phyloP scores from a whole-genome alignment of 1,140 invertebrate genomes.

The Microplitis mediator region DNA sequence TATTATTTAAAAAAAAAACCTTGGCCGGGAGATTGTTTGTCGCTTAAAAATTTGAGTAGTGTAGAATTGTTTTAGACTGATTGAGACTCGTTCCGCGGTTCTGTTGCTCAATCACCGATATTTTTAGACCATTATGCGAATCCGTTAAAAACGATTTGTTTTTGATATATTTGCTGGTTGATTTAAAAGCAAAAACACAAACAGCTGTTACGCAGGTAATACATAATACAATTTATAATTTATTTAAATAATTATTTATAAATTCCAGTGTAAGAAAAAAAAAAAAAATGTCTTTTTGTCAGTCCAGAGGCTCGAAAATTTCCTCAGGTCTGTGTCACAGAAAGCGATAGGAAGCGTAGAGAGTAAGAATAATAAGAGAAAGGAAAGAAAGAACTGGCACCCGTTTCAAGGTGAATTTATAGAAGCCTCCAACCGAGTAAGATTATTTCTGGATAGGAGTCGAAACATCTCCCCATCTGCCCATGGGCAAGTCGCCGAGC shows the following conservation, averaged over 20 bases:
- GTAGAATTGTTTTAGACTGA: background rate
- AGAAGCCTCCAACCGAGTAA: conserved; percentile 31
- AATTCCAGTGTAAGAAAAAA: too few relatives aligned
- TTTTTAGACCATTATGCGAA: conserved; percentile 13
- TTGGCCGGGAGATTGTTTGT: background rate
- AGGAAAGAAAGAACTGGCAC: conserved; percentile 20
- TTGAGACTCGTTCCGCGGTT: background rate
- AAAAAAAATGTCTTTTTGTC: too few relatives aligned
- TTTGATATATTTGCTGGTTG: background rate
- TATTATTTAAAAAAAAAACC: background rate
- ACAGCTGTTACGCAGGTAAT: background rate
- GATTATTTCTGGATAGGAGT: conserved; percentile 41
- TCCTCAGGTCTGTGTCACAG: too few relatives aligned
- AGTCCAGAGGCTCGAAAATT: too few relatives aligned
- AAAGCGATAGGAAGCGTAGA: background rate
- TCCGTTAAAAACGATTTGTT: background rate
- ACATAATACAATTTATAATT: background rate
- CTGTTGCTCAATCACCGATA: conserved; percentile 3
- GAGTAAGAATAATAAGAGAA: conserved; percentile 15
- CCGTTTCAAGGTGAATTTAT: conserved; percentile 46
- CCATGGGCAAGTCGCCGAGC: too few relatives aligned
- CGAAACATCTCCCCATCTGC: background rate
- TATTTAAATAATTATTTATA: background rate
- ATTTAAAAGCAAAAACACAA: background rate
- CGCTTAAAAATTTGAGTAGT: background rate